Conservation (phyloP, 1,140 invertebrate genomes). For the Drosophila neocordata region DNA sequence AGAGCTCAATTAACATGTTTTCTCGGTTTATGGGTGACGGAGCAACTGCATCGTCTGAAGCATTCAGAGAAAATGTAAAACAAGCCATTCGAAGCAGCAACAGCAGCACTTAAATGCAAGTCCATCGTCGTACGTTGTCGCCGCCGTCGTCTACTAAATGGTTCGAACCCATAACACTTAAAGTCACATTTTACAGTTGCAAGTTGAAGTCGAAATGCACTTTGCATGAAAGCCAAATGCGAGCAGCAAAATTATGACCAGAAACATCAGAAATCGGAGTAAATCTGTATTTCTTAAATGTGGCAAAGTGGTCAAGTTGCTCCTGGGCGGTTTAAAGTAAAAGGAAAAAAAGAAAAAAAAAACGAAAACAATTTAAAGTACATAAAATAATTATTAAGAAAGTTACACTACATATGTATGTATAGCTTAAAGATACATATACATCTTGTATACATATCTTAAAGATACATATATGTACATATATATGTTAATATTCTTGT, state of each 20-base stretch:
- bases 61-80: conserved; percentile 50
- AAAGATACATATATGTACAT: too few species aligned
- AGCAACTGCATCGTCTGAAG: conserved; percentile 9
- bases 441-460: too few species aligned
- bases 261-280: conserved; percentile 40
- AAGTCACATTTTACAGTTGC: conserved; percentile 46
- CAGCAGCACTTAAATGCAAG: conserved; percentile 59
- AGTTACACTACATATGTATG: too few species aligned
- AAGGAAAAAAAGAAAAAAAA: not conserved
- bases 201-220: conserved; percentile 51
- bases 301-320: conserved; percentile 20
- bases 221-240: conserved; percentile 70
- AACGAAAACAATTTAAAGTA: not conserved
- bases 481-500: too few species aligned
- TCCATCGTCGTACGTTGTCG: conserved; percentile 24
- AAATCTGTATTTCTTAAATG: conserved; percentile 47
- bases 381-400: not conserved
- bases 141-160: conserved; percentile 43
- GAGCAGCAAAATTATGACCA: conserved; percentile 72
- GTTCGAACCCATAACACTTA: conserved; percentile 66
- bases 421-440: too few species aligned
- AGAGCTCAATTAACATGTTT: conserved; percentile 72
- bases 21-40: conserved; percentile 48
- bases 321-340: conserved; percentile 38
- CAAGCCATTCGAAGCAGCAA: conserved; percentile 30